A percentile compares a stretch with the other conserved stretches of the same genome.
Evolutionary conservation across 2,888 invertebrate genomes (phyloP).

Genomic region (Pocota personata): DNA sequence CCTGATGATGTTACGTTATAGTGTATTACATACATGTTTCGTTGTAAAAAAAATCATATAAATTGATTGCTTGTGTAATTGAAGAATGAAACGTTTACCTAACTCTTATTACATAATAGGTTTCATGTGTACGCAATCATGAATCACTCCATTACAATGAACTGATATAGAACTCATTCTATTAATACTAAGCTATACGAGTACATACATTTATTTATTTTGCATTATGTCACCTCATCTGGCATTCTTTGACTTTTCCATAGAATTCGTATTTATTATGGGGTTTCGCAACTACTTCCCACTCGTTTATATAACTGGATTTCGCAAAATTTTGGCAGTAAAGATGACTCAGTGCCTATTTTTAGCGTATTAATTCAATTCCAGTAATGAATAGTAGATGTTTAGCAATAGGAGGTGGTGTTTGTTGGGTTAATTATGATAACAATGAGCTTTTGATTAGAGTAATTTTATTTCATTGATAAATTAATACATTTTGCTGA

Average conservation of each 20-base stretch:
- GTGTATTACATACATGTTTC: not conserved
- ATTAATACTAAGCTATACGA: too few species aligned
- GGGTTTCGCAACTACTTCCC: not conserved
- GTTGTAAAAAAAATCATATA: too few species aligned
- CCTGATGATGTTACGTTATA: not conserved
- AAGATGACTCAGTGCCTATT: not conserved
- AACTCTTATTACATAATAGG: not conserved
- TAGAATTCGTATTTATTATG: not conserved
- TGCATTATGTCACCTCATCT: not conserved
- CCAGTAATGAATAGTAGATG: not conserved
- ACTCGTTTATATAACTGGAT: not conserved
- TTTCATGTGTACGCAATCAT: too few species aligned
- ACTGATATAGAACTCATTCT: too few species aligned
- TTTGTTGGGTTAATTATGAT: not conserved
- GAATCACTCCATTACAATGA: too few species aligned
- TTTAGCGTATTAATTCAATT: not conserved
- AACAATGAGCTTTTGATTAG: constrained; percentile 26
- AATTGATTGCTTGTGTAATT: not conserved
- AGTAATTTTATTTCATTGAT: constrained; percentile 2
- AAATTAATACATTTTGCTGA: not conserved
- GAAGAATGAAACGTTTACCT: not conserved
- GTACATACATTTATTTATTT: not conserved
- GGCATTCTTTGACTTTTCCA: not conserved
- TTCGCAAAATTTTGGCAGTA: not conserved
- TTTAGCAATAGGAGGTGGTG: not conserved